Evolutionary conservation across 1,140 invertebrate genomes (phyloP).

Genomic region (Leptinotarsa lineolata): DNA sequence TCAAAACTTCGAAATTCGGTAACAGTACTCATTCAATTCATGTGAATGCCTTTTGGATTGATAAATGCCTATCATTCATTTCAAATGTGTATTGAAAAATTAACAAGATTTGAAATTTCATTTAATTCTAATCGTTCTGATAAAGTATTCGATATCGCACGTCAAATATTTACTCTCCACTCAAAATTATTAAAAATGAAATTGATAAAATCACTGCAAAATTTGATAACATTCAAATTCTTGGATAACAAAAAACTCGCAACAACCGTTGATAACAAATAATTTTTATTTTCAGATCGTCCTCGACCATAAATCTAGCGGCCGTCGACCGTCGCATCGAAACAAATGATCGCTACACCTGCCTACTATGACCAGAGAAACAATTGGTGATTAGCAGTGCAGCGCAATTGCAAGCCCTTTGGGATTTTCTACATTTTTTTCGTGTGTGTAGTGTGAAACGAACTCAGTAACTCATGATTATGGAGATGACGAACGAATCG

Average conservation of each 20-base stretch:
- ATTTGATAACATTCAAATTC: conserved; percentile 19
- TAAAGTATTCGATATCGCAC: not conserved
- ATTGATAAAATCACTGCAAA: conserved; percentile 29
- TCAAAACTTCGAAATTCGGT: too few relatives aligned
- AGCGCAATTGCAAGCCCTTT: not conserved
- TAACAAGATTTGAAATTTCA: too few relatives aligned
- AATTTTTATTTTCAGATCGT: conserved; percentile 22
- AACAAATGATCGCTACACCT: conserved; percentile 31
- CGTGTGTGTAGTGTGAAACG: conserved; percentile 44
- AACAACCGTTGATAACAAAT: not conserved
- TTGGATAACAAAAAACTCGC: not conserved
- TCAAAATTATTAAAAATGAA: conserved; percentile 1
- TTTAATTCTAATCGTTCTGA: not conserved
- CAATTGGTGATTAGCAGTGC: conserved; percentile 1
- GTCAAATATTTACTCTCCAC: conserved; percentile 15
- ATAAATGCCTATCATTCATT: too few relatives aligned
- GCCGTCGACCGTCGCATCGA: conserved; percentile 38
- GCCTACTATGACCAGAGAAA: conserved; percentile 32
- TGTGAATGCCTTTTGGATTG: too few relatives aligned
- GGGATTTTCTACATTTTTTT: conserved; percentile 30
- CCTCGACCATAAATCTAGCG: conserved; percentile 6
- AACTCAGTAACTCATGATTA: conserved; percentile 54
- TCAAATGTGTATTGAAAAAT: too few relatives aligned
- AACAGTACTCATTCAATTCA: too few relatives aligned
- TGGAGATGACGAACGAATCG: conserved; percentile 57